A percentile compares a stretch with the other conserved stretches of the same genome.
These are phyloP conservation scores for Orthosia incerta DNA, from an alignment of 2,888 invertebrate species.

Conservation along the genomic window DNA sequence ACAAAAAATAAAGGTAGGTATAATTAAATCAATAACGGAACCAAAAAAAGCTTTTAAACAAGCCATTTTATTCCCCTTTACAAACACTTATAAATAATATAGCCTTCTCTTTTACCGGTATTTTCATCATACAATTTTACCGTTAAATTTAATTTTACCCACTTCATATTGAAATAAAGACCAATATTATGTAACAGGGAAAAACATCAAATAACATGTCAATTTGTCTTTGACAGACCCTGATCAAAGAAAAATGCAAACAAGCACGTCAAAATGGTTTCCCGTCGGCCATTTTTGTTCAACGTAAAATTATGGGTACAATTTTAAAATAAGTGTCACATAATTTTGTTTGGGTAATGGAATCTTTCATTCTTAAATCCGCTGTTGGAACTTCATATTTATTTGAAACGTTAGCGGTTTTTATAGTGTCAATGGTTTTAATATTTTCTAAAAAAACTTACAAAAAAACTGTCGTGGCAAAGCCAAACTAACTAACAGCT, in stretches of 20 bases:
- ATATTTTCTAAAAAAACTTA: too few species aligned
- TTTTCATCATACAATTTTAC: constrained; percentile 26
- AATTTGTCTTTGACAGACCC: constrained; percentile 53
- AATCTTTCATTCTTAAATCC: background rate
- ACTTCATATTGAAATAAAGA: constrained; percentile 49
- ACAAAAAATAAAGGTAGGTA: constrained; percentile 14
- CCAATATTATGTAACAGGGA: constrained; percentile 32
- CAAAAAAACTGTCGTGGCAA: too few species aligned
- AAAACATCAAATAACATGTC: constrained; percentile 55
- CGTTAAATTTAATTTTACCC: constrained; percentile 49
- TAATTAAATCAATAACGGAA: constrained; percentile 45
- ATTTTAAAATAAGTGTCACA: background rate
- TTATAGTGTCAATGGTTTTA: background rate
- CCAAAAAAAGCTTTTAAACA: constrained; percentile 49
- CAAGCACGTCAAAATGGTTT: constrained; percentile 36
- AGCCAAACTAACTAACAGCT: too few species aligned
- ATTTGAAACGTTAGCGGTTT: background rate
- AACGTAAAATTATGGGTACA: background rate
- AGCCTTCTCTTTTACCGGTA: constrained; percentile 14
- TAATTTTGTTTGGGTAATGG: constrained; percentile 12
- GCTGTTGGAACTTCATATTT: background rate
- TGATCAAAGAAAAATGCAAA: constrained; percentile 56
- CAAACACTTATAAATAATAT: constrained; percentile 24
- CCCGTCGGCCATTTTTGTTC: constrained; percentile 21
- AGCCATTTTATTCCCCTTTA: constrained; percentile 19